Conservation (phyloP, 2,888 invertebrate genomes). For the Netelia melanura region DNA sequence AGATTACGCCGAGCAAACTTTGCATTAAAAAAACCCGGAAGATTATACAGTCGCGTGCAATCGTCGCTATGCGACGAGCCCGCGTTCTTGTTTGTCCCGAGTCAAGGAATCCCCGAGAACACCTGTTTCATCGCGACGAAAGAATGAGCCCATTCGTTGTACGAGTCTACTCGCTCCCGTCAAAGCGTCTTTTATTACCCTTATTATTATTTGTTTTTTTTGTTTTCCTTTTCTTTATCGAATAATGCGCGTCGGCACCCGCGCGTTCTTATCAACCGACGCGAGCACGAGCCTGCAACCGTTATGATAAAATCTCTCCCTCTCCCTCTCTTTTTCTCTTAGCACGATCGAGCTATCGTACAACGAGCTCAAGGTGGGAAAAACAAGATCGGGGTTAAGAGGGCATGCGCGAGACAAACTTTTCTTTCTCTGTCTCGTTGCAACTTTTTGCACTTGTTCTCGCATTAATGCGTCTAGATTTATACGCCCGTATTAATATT, state of each 20-base stretch:
- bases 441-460: neutral
- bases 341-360: slow-evolving; percentile 22
- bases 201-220: no score
- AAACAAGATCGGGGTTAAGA: slow-evolving; percentile 72
- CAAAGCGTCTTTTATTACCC: slow-evolving; percentile 8
- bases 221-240: slow-evolving; percentile 24
- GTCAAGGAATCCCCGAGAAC: slow-evolving; percentile 44
- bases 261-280: slow-evolving; percentile 56
- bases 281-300: slow-evolving; percentile 55
- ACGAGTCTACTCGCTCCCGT: slow-evolving; percentile 38
- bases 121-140: slow-evolving; percentile 58
- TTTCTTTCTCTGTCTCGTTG: neutral
- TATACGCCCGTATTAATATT: neutral
- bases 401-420: slow-evolving; percentile 36
- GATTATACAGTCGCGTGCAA: neutral
- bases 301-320: slow-evolving; percentile 55
- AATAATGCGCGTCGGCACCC: slow-evolving; percentile 35
- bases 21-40: no score
- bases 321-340: neutral
- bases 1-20: no score
- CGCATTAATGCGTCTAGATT: neutral
- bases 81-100: slow-evolving; percentile 46
- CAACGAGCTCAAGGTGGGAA: slow-evolving; percentile 74
- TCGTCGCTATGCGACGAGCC: neutral
- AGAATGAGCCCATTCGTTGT: slow-evolving; percentile 51